phyloP scores from a whole-genome alignment of 1,140 invertebrate genomes.

The Catajapyx aquilonaris region DNA sequence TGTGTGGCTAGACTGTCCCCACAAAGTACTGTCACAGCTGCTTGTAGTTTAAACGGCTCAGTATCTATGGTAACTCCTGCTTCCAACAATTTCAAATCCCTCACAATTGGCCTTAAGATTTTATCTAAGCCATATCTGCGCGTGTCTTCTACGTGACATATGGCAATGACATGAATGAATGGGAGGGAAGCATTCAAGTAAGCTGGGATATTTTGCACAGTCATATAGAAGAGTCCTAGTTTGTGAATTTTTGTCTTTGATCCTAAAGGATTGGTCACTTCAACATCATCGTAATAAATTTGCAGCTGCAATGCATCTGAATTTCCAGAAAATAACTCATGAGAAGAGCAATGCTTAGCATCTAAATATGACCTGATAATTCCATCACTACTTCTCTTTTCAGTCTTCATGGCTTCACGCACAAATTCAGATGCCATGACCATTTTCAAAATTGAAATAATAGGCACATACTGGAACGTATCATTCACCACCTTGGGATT shows the following conservation, averaged over 20 bases:
- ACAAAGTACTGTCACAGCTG: not conserved
- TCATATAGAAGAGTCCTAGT: not conserved
- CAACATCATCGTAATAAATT: not conserved
- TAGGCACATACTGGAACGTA: too few relatives aligned
- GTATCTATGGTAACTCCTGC: not conserved
- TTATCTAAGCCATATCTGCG: not conserved
- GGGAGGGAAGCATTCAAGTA: not conserved
- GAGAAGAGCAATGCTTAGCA: too few relatives aligned
- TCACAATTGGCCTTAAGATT: not conserved
- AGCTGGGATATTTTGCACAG: not conserved
- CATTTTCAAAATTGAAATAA: too few relatives aligned
- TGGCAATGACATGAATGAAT: not conserved
- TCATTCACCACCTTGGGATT: too few relatives aligned
- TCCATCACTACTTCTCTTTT: too few relatives aligned
- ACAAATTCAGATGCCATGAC: too few relatives aligned
- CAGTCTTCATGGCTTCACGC: too few relatives aligned
- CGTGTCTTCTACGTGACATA: not conserved
- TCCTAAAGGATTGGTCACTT: not conserved
- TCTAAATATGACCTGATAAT: too few relatives aligned
- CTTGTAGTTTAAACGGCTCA: not conserved
- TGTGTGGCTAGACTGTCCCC: not conserved
- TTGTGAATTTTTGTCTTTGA: conserved; percentile 1
- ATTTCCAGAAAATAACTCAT: too few relatives aligned
- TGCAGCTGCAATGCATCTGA: not conserved
- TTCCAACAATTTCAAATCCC: not conserved